A percentile compares a stretch with the other conserved stretches of the same genome.
These are phyloP conservation scores for Bombus superbus DNA, from an alignment of 1,140 invertebrate genomes.

Conservation along the genomic window DNA sequence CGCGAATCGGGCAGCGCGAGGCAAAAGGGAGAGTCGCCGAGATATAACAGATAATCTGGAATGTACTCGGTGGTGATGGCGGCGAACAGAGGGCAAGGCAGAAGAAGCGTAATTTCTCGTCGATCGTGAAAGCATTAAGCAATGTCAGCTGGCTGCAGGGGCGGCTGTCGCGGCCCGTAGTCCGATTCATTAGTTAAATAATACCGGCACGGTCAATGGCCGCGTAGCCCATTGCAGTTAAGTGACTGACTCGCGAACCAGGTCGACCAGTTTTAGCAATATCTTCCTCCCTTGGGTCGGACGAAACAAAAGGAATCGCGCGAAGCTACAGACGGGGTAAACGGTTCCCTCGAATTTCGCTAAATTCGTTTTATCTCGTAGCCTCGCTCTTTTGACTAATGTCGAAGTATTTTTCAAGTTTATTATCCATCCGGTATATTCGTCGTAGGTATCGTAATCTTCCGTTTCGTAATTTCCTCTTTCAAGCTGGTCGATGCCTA, in stretches of 20 bases:
- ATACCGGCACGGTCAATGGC: constrained; percentile 55
- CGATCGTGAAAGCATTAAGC: constrained; percentile 61
- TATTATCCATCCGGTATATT: too few relatives aligned
- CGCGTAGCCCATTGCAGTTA: constrained; percentile 42
- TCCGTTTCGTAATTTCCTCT: too few relatives aligned
- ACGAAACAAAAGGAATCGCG: too few relatives aligned
- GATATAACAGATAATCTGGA: constrained; percentile 44
- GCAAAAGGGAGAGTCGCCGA: constrained; percentile 6
- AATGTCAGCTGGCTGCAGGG: constrained; percentile 55
- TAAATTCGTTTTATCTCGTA: too few relatives aligned
- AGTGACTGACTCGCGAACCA: constrained; percentile 41
- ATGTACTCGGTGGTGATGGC: neutral
- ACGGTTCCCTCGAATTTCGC: too few relatives aligned
- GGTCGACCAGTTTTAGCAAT: constrained; percentile 58
- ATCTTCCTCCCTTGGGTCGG: neutral
- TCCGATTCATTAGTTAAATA: constrained; percentile 66
- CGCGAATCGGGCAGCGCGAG: neutral
- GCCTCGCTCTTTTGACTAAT: too few relatives aligned
- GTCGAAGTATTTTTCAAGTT: too few relatives aligned
- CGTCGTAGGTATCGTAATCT: too few relatives aligned
- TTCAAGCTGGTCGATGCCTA: too few relatives aligned
- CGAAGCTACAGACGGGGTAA: too few relatives aligned
- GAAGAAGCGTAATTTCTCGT: constrained; percentile 55
- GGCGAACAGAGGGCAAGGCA: neutral
- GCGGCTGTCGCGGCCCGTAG: constrained; percentile 47